A percentile compares a stretch with the other conserved stretches of the same genome.
Evolutionary conservation across 2,113 vertebrate genomes (phyloP).

Genomic region (Poeciliopsis prolifica): DNA sequence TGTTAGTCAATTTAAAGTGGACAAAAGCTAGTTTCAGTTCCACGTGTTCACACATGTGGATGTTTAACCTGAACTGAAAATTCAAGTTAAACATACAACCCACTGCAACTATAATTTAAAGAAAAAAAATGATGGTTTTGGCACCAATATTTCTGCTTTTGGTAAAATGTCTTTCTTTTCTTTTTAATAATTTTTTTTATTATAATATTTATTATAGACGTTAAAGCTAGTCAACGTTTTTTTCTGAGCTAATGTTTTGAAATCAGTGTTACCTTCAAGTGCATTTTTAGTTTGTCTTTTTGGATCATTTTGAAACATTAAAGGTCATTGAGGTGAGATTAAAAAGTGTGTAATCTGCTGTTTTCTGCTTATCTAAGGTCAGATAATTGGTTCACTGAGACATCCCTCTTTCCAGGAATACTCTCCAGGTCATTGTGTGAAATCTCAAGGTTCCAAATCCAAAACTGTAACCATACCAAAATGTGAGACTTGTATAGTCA

Average conservation of each 20-base stretch:
- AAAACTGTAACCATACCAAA: neutral
- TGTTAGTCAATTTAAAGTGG: neutral
- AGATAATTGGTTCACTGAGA: neutral
- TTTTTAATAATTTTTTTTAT: neutral
- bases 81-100: neutral
- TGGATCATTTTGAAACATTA: neutral
- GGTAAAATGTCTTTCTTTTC: neutral
- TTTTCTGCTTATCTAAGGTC: neutral
- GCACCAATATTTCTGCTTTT: neutral
- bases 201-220: neutral
- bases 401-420: neutral
- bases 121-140: neutral
- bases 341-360: constrained; percentile 36
- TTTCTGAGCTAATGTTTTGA: neutral
- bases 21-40: neutral
- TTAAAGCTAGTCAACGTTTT: neutral
- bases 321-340: neutral
- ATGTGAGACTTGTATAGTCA: neutral
- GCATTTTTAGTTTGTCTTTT: neutral
- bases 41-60: neutral
- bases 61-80: neutral
- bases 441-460: neutral
- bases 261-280: constrained; percentile 5
- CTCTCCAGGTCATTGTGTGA: neutral
- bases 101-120: neutral